phyloP scores from a whole-genome alignment of 2,888 invertebrate species.

The Ramazzottius varieornatus region DNA sequence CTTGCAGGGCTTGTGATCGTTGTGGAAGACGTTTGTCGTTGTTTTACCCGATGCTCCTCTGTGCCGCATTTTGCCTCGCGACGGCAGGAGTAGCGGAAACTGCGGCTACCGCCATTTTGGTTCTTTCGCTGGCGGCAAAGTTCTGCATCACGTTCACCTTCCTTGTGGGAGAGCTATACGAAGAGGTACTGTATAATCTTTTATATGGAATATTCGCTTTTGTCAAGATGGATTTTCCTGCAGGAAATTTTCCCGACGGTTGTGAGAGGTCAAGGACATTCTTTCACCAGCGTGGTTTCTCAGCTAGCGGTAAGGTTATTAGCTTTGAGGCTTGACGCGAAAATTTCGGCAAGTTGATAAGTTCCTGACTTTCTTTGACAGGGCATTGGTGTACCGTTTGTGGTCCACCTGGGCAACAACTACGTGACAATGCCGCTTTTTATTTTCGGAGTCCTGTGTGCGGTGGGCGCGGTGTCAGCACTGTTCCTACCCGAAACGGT shows the following conservation, averaged over 20 bases:
- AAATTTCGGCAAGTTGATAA: too few relatives aligned
- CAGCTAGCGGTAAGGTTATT: not conserved
- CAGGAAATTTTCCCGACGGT: not conserved
- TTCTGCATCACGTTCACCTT: not conserved
- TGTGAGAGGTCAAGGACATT: not conserved
- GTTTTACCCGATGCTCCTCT: not conserved
- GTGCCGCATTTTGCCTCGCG: not conserved
- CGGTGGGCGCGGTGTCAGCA: not conserved
- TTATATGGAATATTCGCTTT: not conserved
- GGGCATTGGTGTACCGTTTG: not conserved
- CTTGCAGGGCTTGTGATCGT: not conserved
- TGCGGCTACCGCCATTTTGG: not conserved
- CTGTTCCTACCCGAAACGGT: not conserved
- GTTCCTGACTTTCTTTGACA: too few relatives aligned
- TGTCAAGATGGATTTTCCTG: not conserved
- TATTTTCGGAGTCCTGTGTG: not conserved
- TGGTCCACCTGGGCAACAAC: not conserved
- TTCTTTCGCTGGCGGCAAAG: not conserved
- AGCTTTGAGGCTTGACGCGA: too few relatives aligned
- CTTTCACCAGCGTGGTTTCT: not conserved
- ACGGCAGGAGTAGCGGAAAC: not conserved
- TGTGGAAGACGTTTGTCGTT: not conserved
- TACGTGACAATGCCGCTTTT: not conserved
- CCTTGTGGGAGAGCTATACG: not conserved
- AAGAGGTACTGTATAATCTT: not conserved